These are phyloP conservation scores for Chloroceryle amazona DNA, from an alignment of 2,797 vertebrate genomes.

Conservation along the genomic window DNA sequence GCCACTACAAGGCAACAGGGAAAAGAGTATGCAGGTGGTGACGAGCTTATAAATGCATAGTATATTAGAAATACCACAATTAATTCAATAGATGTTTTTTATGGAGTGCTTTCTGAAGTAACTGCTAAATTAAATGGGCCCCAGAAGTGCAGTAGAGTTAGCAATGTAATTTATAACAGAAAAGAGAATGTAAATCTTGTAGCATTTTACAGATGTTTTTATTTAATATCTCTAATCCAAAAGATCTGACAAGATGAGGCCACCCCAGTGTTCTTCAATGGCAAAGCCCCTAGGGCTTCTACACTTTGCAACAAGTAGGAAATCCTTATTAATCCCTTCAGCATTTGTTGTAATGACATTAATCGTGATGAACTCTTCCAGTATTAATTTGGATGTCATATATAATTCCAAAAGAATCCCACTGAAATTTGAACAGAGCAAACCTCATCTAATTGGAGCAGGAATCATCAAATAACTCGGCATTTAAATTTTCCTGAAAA, in stretches of 20 bases:
- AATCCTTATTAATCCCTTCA: slow-evolving; percentile 78
- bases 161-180: slow-evolving; percentile 67
- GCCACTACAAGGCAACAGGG: slow-evolving; percentile 67
- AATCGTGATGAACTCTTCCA: slow-evolving; percentile 69
- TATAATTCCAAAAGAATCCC: slow-evolving; percentile 67
- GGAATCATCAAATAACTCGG: neutral
- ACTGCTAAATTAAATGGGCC: slow-evolving; percentile 69
- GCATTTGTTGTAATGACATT: slow-evolving; percentile 74
- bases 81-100: slow-evolving; percentile 77
- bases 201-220: slow-evolving; percentile 77
- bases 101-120: slow-evolving; percentile 71
- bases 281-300: slow-evolving; percentile 5
- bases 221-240: slow-evolving; percentile 71
- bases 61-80: slow-evolving; percentile 71
- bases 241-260: slow-evolving; percentile 71
- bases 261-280: slow-evolving; percentile 42
- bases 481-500: neutral
- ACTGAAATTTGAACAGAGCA: slow-evolving; percentile 38
- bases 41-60: slow-evolving; percentile 63
- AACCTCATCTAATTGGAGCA: slow-evolving; percentile 9
- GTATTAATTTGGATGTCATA: slow-evolving; percentile 71
- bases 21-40: slow-evolving; percentile 69
- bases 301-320: slow-evolving; percentile 59
- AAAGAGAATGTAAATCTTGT: slow-evolving; percentile 68
- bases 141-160: slow-evolving; percentile 66